Evolutionary conservation across 2,797 vertebrate species (phyloP).

Genomic region (Pachyuromys duprasi): DNA sequence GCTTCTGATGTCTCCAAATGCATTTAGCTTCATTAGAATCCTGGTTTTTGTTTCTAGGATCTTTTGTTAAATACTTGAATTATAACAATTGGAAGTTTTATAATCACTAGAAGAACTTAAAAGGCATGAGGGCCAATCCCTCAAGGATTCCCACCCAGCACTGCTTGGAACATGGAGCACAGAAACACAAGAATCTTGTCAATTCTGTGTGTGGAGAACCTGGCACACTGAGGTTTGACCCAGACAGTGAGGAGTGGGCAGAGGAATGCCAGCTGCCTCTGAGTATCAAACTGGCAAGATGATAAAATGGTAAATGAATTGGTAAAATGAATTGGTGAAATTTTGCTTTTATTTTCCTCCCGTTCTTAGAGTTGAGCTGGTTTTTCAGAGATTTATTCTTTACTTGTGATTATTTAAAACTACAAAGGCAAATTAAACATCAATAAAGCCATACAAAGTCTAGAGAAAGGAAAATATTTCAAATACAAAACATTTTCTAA

Average conservation of each 20-base stretch:
- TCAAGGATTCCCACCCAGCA: background rate
- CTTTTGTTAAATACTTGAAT: background rate
- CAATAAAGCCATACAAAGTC: background rate
- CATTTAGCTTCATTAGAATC: background rate
- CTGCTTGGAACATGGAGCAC: background rate
- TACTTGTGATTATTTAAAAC: slow-evolving; percentile 10
- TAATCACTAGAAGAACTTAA: background rate
- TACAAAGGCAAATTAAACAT: background rate
- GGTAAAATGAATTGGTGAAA: background rate
- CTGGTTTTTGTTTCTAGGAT: background rate
- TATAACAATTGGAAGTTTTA: background rate
- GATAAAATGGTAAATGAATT: too few relatives aligned
- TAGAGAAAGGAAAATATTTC: slow-evolving; percentile 14
- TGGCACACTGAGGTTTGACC: background rate
- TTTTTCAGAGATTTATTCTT: slow-evolving; percentile 29
- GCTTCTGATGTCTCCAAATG: background rate
- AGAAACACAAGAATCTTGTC: background rate
- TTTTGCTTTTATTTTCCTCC: background rate
- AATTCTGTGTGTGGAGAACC: background rate
- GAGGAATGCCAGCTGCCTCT: background rate
- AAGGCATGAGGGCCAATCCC: background rate
- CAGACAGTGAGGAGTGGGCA: background rate
- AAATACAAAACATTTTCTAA: background rate
- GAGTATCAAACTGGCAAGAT: background rate
- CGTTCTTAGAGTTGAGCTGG: background rate